A percentile compares a stretch with the other conserved stretches of the same genome.
Conservation (phyloP, 2,888 invertebrate species). For the Oxyteleia sp. region DNA sequence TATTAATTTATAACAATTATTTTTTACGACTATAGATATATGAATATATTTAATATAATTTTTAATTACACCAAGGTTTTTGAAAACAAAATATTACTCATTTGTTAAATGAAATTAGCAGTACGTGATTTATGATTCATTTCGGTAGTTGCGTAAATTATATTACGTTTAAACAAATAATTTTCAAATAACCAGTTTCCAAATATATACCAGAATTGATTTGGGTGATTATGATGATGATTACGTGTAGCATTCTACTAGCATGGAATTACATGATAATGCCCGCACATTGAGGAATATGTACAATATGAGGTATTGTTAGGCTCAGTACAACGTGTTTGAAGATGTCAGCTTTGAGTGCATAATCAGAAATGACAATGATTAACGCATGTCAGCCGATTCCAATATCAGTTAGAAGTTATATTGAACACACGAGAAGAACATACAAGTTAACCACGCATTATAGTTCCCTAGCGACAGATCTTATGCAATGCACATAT, state of each 20-base stretch:
- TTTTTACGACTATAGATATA: no score
- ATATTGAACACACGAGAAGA: constrained; percentile 18
- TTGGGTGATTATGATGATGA: constrained; percentile 81
- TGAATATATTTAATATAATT: no score
- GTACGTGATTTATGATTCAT: no score
- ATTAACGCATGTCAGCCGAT: constrained; percentile 74
- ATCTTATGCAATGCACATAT: not conserved
- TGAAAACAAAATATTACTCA: no score
- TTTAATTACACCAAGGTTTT: no score
- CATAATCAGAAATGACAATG: constrained; percentile 72
- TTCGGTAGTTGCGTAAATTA: no score
- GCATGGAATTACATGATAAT: constrained; percentile 58
- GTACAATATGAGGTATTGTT: constrained; percentile 44
- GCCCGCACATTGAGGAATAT: constrained; percentile 49
- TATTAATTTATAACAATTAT: no score
- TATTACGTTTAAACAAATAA: no score
- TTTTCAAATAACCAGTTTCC: no score
- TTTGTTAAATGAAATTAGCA: no score
- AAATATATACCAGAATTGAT: no score
- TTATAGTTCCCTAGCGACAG: constrained; percentile 13
- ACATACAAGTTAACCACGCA: constrained; percentile 8
- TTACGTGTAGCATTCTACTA: constrained; percentile 70
- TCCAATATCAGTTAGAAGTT: constrained; percentile 9
- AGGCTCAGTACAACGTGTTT: constrained; percentile 44
- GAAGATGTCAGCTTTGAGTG: constrained; percentile 53